Conservation (phyloP, 2,113 vertebrate genomes). For the Dicentrarchus labrax region DNA sequence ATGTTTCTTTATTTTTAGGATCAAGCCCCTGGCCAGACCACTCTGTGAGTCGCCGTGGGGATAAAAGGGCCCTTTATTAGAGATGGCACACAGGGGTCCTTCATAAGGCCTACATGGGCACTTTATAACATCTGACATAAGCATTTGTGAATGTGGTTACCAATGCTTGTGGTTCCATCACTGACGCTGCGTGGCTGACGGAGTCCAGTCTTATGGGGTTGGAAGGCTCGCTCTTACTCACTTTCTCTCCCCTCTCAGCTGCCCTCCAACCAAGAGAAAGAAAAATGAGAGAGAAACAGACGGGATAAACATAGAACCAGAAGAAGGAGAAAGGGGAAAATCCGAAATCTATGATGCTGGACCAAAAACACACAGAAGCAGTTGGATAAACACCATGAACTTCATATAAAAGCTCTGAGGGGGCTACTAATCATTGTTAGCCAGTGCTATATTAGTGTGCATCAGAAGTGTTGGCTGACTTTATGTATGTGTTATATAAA, state of each 20-base stretch:
- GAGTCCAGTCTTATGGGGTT: constrained; percentile 57
- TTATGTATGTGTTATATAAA: constrained; percentile 39
- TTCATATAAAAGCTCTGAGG: constrained; percentile 62
- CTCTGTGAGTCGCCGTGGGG: constrained; percentile 58
- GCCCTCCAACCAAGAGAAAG: constrained; percentile 25
- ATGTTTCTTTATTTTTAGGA: constrained; percentile 75
- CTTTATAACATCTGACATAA: constrained; percentile 81
- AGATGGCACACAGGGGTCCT: constrained; percentile 79
- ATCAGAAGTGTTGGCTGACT: constrained; percentile 50
- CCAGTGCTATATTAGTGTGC: constrained; percentile 45
- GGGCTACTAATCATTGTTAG: constrained; percentile 43
- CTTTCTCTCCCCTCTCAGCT: constrained; percentile 22
- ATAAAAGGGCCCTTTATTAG: constrained; percentile 77
- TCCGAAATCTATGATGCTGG: constrained; percentile 29
- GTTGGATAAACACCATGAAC: constrained; percentile 57
- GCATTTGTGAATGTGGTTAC: constrained; percentile 77
- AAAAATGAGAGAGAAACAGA: constrained; percentile 23
- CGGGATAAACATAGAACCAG: constrained; percentile 29
- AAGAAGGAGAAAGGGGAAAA: constrained; percentile 7
- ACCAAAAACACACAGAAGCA: constrained; percentile 60
- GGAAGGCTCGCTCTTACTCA: constrained; percentile 32
- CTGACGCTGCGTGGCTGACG: constrained; percentile 63
- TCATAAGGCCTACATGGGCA: constrained; percentile 72
- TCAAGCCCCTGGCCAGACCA: constrained; percentile 62
- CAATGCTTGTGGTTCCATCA: constrained; percentile 68